phyloP scores from a whole-genome alignment of 2,113 vertebrate species.

The Maccullochella peelii region DNA sequence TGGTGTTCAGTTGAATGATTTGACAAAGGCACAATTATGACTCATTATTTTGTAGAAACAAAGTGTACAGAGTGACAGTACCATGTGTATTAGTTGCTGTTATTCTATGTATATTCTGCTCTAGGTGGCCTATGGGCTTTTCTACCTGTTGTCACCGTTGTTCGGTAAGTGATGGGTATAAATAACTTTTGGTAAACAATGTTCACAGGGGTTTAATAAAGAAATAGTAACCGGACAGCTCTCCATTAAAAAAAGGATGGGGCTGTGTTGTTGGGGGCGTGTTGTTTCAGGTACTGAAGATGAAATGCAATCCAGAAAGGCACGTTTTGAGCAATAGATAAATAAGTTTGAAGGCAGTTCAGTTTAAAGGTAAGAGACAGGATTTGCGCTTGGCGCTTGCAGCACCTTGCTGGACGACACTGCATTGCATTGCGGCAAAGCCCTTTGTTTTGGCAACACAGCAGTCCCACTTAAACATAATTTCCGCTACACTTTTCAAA shows the following conservation, averaged over 20 bases:
- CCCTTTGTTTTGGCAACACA: too few species aligned
- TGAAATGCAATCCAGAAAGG: neutral
- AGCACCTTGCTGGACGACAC: too few species aligned
- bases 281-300: neutral
- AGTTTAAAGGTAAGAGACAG: neutral
- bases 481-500: neutral
- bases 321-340: neutral
- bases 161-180: too few species aligned
- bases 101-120: neutral
- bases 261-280: neutral
- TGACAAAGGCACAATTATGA: neutral
- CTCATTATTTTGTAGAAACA: neutral
- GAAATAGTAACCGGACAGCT: neutral
- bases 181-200: neutral
- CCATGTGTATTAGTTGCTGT: neutral
- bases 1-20: neutral
- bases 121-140: too few species aligned
- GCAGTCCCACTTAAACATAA: neutral
- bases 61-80: neutral
- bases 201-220: neutral
- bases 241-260: neutral
- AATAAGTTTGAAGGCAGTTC: neutral
- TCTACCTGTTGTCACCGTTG: neutral
- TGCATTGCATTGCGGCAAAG: too few species aligned
- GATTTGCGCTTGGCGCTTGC: neutral